Percentiles rank a stretch among this genome's conserved stretches.
Conservation (phyloP, 92 coral and sea anemone species). For the Plumapathes pennacea region DNA sequence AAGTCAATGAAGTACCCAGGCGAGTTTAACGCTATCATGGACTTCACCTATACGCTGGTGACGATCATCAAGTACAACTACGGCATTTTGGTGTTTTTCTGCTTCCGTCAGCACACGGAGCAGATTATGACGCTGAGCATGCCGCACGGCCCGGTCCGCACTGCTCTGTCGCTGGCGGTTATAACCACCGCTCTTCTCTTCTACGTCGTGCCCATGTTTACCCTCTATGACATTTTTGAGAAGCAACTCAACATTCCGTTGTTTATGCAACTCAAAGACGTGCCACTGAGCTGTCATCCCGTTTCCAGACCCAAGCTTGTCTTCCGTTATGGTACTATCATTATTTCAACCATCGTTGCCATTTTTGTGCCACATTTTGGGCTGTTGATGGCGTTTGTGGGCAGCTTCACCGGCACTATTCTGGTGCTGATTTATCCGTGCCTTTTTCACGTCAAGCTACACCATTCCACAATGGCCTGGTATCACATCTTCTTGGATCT, state of each 20-base stretch:
- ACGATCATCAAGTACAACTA: slow-evolving; percentile 87
- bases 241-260: slow-evolving; percentile 79
- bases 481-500: slow-evolving; percentile 63
- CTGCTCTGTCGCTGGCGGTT: slow-evolving; percentile 65
- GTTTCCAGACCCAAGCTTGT: slow-evolving; percentile 61
- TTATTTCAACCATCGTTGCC: slow-evolving; percentile 79
- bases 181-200: slow-evolving; percentile 75
- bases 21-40: slow-evolving; percentile 92
- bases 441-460: slow-evolving; percentile 79
- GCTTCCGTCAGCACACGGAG: slow-evolving; percentile 85
- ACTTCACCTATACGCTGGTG: slow-evolving; percentile 81
- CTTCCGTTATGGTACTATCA: slow-evolving; percentile 62
- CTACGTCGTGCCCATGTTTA: slow-evolving; percentile 88
- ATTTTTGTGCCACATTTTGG: slow-evolving; percentile 91
- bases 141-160: slow-evolving; percentile 77
- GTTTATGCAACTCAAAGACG: slow-evolving; percentile 62
- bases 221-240: slow-evolving; percentile 82
- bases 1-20: slow-evolving; percentile 81
- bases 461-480: slow-evolving; percentile 73
- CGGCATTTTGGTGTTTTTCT: slow-evolving; percentile 81
- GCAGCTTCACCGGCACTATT: slow-evolving; percentile 87
- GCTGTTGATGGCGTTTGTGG: slow-evolving; percentile 85
- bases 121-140: slow-evolving; percentile 87
- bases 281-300: slow-evolving; percentile 56
- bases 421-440: slow-evolving; percentile 82